Evolutionary conservation across 2,113 vertebrate species (phyloP).

Genomic region (Actenoides hombroni): DNA sequence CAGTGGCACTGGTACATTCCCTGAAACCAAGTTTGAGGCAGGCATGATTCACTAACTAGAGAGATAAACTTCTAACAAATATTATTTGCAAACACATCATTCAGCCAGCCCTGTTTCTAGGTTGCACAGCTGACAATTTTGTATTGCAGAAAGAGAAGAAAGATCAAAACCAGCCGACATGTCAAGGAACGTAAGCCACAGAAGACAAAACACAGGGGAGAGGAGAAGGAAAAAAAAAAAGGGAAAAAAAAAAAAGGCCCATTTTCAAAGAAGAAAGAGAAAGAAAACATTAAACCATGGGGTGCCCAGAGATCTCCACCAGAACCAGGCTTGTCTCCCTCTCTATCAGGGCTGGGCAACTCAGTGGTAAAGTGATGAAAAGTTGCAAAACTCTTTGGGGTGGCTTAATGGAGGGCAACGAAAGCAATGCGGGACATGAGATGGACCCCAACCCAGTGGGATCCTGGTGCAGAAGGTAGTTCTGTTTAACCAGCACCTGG

Average conservation of each 20-base stretch:
- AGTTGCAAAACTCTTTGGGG: neutral
- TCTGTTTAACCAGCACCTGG: rapidly evolving
- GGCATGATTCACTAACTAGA: neutral
- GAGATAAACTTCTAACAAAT: constrained; percentile 57
- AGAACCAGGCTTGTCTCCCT: neutral
- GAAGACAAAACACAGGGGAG: constrained; percentile 51
- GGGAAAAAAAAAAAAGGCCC: neutral
- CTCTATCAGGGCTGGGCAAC: neutral
- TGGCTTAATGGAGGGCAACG: neutral
- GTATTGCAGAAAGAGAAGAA: constrained; percentile 57
- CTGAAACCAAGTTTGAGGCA: neutral
- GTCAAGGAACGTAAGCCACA: constrained; percentile 63
- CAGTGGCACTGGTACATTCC: rapidly evolving
- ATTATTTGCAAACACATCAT: constrained; percentile 61
- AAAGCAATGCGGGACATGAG: rapidly evolving
- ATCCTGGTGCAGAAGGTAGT: rapidly evolving
- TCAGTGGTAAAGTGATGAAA: neutral
- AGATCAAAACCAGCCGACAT: constrained; percentile 69
- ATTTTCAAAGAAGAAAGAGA: constrained; percentile 48
- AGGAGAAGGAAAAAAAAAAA: rapidly evolving
- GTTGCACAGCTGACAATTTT: constrained; percentile 64
- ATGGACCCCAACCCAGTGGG: rapidly evolving
- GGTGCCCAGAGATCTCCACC: neutral
- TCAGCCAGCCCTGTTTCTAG: constrained; percentile 52
- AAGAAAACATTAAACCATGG: constrained; percentile 39